These are phyloP conservation scores for Riparia riparia DNA, from an alignment of 2,113 vertebrate species.

Conservation along the genomic window DNA sequence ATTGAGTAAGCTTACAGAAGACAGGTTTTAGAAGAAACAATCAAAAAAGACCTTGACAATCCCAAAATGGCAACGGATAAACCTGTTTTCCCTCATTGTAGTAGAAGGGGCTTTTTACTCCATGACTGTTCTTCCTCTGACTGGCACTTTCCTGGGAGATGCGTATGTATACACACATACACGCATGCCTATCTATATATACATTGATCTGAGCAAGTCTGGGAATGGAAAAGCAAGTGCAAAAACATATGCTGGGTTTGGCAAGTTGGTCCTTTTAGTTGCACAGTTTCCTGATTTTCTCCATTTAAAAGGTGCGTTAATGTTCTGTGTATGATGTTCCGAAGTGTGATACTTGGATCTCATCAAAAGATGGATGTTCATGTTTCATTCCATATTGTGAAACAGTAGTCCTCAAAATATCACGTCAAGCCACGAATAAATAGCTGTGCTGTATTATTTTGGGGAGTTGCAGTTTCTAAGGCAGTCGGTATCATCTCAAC, in stretches of 20 bases:
- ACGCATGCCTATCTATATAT: not conserved
- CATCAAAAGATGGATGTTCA: not conserved
- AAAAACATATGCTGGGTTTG: slow-evolving; percentile 33
- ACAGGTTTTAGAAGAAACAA: not conserved
- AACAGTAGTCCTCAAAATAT: not conserved
- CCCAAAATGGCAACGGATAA: not conserved
- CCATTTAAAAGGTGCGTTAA: not conserved
- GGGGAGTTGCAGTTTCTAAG: not conserved
- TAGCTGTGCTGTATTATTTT: not conserved
- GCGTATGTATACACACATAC: not conserved
- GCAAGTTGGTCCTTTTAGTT: slow-evolving; percentile 32
- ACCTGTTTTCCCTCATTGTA: not conserved
- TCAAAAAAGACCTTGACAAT: not conserved
- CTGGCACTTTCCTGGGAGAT: not conserved
- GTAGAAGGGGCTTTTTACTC: not conserved
- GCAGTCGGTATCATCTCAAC: not conserved
- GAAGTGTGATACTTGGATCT: not conserved
- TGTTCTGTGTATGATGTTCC: not conserved
- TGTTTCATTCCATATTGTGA: not conserved
- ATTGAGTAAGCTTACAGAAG: not conserved
- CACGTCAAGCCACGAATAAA: not conserved
- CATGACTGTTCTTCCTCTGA: not conserved
- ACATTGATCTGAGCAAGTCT: not conserved
- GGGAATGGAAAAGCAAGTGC: slow-evolving; percentile 16
- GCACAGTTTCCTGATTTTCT: not conserved